Evolutionary conservation across 2,113 vertebrate species (phyloP), one percentile per base, ranked within the genome.

Genomic region (Centrocercus urophasianus): DNA sequence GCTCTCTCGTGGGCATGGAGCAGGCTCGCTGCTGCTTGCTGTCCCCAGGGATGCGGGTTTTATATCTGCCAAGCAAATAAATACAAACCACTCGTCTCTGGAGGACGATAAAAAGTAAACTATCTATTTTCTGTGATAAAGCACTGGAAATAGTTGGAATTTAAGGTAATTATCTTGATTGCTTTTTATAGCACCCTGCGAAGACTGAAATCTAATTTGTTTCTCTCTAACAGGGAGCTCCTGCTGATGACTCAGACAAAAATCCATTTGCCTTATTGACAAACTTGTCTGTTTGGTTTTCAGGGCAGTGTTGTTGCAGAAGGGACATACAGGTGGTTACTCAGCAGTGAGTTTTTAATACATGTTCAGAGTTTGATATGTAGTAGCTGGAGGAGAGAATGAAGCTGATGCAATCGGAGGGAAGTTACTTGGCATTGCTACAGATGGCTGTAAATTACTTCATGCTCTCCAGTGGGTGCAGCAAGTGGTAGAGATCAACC

Each of bases 131-230:
- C 79, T 90, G 8, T 91, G 90, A 83, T 95, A 88, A 89, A 88
- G 76, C 48, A 42, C 85, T 95, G 83, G 70, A 95, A 95, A 95
- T 94, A 81, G 91, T 86, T 90, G 74, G 76, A 64, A 95, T 95
- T 95, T 83, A 91, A 97, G 96, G 88, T 97, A 88, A 94, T 94
- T 82, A 84, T 95, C 91, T 91, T 95, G 83, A 94, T 94, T 89
- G 91, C 88, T 84, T 94, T 95, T 94, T 93, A 90, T 94, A 93
- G 86, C 93, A 69, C 88, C 85, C 76, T 65, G 32, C 45, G 34
- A 94, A 90, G 76, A 73, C 86, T 84, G 83, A 93, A 95, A 94
- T 95, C 80, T 65, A 93, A 95, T 95, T 95, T 82, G 61, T 86
- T 89, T 93, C 81, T 67, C 72, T 14, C 52, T 72, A 69, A 86